Conservation (phyloP, 2,888 invertebrate species). For the Hybos culiciformis region DNA sequence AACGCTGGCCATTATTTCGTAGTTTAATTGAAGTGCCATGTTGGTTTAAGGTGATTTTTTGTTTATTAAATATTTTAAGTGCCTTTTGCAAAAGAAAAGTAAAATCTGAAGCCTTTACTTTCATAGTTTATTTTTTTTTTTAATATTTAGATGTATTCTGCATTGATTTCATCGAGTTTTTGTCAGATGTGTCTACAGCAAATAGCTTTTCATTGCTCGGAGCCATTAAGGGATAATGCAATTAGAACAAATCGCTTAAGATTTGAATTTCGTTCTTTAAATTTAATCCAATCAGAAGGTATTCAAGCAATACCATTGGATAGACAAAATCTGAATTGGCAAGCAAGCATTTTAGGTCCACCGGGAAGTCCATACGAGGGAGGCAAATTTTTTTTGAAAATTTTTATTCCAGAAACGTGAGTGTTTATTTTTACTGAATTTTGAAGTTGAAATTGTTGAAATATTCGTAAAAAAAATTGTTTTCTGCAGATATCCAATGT, state of each 20-base stretch:
- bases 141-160: constrained; percentile 45
- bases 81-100: constrained; percentile 15
- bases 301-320: constrained; percentile 35
- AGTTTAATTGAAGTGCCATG: constrained; percentile 56
- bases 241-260: constrained; percentile 70
- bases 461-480: no score
- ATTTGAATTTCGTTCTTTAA: constrained; percentile 48
- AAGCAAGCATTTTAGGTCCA: constrained; percentile 84
- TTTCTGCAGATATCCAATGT: constrained; percentile 62
- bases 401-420: constrained; percentile 73
- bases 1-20: constrained; percentile 76
- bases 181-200: constrained; percentile 78
- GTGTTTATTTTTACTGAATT: constrained; percentile 15
- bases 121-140: constrained; percentile 7
- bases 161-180: constrained; percentile 62
- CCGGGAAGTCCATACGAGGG: constrained; percentile 89
- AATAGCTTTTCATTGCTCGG: constrained; percentile 58
- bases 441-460: constrained; percentile 4
- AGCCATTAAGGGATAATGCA: constrained; percentile 57
- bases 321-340: constrained; percentile 58
- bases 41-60: constrained; percentile 55
- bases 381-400: constrained; percentile 78
- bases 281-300: constrained; percentile 33
- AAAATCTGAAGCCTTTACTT: constrained; percentile 5
- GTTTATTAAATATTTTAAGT: neutral